These are phyloP conservation scores for Cephalopterus ornatus DNA, from an alignment of 2,113 vertebrate genomes.

Conservation along the genomic window DNA sequence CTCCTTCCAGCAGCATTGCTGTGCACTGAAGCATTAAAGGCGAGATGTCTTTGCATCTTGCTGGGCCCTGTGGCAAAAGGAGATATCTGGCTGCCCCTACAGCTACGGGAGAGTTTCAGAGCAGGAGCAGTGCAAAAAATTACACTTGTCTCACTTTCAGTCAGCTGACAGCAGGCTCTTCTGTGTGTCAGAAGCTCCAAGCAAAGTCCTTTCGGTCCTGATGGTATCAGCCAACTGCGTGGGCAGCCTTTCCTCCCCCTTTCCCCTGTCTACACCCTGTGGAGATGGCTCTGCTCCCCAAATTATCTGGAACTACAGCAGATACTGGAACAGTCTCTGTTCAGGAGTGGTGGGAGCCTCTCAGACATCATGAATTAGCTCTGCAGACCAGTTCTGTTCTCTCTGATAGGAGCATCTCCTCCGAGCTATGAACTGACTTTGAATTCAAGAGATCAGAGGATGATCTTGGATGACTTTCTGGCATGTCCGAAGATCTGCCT, in stretches of 20 bases:
- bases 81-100: not conserved
- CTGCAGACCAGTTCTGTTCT: not conserved
- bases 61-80: not conserved
- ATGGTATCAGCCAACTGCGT: not conserved
- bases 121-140: not conserved
- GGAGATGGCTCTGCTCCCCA: not conserved
- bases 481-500: not conserved
- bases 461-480: not conserved
- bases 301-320: not conserved
- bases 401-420: not conserved
- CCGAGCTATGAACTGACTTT: not conserved
- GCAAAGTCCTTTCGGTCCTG: not conserved
- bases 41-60: not conserved
- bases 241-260: not conserved
- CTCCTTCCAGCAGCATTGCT: constrained; percentile 4
- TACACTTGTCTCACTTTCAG: not conserved
- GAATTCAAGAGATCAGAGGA: not conserved
- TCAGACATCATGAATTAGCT: fast-evolving
- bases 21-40: not conserved
- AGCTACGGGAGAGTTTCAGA: not conserved
- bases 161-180: not conserved
- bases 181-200: not conserved
- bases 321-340: not conserved
- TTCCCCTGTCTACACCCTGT: not conserved
- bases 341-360: not conserved